Conservation (phyloP, 2,113 vertebrate genomes). For the Salvelinus alpinus region DNA sequence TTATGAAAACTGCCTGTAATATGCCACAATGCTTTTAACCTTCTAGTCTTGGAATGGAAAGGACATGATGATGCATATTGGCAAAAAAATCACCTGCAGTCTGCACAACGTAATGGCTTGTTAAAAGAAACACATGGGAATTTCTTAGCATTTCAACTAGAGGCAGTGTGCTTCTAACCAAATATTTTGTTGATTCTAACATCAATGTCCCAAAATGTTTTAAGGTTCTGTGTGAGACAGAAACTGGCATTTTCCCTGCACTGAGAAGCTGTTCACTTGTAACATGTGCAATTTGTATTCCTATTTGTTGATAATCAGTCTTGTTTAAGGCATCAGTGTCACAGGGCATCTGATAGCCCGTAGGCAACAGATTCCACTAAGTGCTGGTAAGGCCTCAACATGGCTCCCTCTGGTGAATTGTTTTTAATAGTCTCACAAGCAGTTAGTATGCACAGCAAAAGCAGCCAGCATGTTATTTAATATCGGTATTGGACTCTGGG, state of each 20-base stretch:
- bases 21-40: conserved; percentile 22
- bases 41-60: conserved; percentile 15
- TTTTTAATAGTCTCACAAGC: conserved; percentile 24
- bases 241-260: too few species aligned
- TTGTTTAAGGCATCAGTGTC: conserved; percentile 9
- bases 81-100: background rate
- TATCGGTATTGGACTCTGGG: conserved; percentile 20
- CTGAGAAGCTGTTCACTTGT: too few species aligned
- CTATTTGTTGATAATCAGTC: conserved; percentile 11
- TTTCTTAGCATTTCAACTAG: too few species aligned
- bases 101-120: too few species aligned
- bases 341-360: conserved; percentile 8
- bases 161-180: too few species aligned
- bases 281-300: background rate
- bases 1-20: conserved; percentile 41
- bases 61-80: conserved; percentile 32
- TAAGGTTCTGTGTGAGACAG: too few species aligned
- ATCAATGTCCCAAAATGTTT: too few species aligned
- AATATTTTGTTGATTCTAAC: too few species aligned
- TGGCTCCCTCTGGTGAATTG: conserved; percentile 21
- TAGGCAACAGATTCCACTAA: conserved; percentile 7
- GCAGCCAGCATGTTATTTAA: conserved; percentile 38
- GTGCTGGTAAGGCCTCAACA: conserved; percentile 9
- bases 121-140: too few species aligned
- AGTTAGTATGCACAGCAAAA: conserved; percentile 22